Percentiles rank a stretch among this genome's conserved stretches.
These are phyloP conservation scores for Latrodectus geometricus DNA, from an alignment of 1,140 invertebrate genomes.

Conservation along the genomic window DNA sequence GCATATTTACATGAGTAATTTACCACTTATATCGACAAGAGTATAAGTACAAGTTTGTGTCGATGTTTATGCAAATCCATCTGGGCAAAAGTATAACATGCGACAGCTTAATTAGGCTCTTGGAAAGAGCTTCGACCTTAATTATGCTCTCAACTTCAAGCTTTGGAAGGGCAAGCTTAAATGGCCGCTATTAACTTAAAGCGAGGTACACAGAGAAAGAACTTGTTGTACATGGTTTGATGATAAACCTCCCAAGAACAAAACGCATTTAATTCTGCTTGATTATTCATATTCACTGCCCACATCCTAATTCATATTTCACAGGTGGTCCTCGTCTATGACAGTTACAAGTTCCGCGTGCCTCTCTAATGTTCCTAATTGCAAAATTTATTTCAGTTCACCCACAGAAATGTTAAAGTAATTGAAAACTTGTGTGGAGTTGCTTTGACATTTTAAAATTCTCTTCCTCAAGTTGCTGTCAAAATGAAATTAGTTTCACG, in stretches of 20 bases:
- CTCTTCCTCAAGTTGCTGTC: too few relatives aligned
- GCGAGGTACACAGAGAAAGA: too few relatives aligned
- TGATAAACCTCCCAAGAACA: neutral
- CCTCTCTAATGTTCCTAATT: too few relatives aligned
- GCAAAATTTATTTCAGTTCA: too few relatives aligned
- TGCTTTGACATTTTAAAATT: too few relatives aligned
- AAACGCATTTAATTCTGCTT: neutral
- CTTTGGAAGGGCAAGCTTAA: neutral
- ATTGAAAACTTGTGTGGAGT: too few relatives aligned
- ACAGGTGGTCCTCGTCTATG: neutral
- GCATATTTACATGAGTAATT: too few relatives aligned
- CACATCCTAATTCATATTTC: neutral
- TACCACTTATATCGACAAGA: too few relatives aligned
- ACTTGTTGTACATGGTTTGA: neutral
- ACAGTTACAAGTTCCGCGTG: neutral
- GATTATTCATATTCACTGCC: neutral
- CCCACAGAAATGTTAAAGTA: too few relatives aligned
- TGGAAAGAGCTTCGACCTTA: neutral
- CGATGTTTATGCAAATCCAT: neutral
- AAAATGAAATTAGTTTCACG: too few relatives aligned
- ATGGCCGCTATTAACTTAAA: neutral
- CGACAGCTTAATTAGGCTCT: neutral
- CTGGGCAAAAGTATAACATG: neutral
- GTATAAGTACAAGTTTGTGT: neutral
- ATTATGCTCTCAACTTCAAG: neutral